Percentiles rank a stretch among this genome's conserved stretches.
Conservation (phyloP, 1,140 invertebrate genomes). For the Subanguina moxae region DNA sequence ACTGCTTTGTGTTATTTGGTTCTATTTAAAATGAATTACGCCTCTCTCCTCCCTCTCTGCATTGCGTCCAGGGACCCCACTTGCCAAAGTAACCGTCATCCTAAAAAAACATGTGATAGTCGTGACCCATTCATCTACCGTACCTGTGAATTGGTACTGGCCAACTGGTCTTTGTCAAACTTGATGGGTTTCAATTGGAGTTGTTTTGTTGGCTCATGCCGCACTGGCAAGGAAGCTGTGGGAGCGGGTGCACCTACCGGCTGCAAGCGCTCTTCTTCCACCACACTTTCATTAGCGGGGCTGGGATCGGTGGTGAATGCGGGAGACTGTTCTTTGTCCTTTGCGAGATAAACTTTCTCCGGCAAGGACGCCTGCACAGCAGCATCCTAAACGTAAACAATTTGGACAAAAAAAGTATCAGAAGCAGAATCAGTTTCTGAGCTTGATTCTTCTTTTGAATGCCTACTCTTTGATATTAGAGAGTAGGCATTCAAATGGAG, state of each 20-base stretch:
- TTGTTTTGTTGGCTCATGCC: background rate
- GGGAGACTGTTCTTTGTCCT: background rate
- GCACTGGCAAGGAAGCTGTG: no score
- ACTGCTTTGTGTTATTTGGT: no score
- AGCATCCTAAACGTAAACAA: no score
- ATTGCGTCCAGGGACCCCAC: slow-evolving; percentile 55
- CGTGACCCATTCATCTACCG: background rate
- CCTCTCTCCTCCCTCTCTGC: slow-evolving; percentile 49
- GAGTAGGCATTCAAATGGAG: no score
- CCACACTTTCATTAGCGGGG: background rate
- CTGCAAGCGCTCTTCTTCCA: background rate
- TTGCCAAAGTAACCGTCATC: slow-evolving; percentile 51
- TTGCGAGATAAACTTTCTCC: no score
- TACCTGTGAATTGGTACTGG: background rate
- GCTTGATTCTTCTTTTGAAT: no score
- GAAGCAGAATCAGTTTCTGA: no score
- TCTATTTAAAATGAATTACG: no score
- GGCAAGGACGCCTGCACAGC: no score
- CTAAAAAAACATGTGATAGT: slow-evolving; percentile 13
- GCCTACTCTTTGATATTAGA: no score
- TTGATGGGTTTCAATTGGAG: background rate
- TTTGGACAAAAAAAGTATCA: no score
- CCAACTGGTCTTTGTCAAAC: background rate
- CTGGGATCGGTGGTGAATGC: background rate
- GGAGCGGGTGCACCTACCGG: background rate